These are phyloP conservation scores for Amazona finschi DNA, from an alignment of 2,797 vertebrate genomes.

Conservation along the genomic window DNA sequence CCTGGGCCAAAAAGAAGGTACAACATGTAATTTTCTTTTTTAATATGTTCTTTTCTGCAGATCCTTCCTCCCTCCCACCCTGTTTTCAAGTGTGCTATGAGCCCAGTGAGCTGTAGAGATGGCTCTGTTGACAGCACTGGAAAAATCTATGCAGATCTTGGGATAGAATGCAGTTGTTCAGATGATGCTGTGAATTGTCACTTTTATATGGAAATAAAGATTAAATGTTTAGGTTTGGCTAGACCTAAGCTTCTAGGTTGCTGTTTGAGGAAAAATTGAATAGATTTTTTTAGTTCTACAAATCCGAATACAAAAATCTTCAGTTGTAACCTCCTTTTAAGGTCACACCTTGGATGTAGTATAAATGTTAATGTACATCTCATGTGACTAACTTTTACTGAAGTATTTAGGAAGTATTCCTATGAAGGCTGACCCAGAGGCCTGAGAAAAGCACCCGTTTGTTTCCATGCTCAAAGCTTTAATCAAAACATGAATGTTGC, in stretches of 20 bases:
- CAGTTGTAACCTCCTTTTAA: neutral
- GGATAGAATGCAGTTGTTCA: neutral
- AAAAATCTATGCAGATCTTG: neutral
- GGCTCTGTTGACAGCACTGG: neutral
- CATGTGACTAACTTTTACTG: neutral
- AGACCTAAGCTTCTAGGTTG: neutral
- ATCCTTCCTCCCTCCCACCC: neutral
- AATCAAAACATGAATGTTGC: neutral
- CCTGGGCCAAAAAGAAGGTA: slow-evolving; percentile 78
- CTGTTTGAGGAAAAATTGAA: neutral
- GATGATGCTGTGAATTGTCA: neutral
- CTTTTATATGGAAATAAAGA: neutral
- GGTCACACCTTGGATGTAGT: neutral
- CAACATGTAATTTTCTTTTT: neutral
- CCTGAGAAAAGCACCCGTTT: neutral
- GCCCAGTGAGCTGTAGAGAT: neutral
- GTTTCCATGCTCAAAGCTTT: neutral
- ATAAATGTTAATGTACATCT: neutral
- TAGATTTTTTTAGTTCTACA: neutral
- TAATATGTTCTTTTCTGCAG: neutral
- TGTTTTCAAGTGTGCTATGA: neutral
- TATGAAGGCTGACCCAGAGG: neutral
- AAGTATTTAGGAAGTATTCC: neutral
- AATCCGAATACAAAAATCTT: neutral
- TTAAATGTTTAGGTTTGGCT: neutral